Evolutionary conservation across 2,797 vertebrate species (phyloP).

Genomic region (Clamator glandarius): DNA sequence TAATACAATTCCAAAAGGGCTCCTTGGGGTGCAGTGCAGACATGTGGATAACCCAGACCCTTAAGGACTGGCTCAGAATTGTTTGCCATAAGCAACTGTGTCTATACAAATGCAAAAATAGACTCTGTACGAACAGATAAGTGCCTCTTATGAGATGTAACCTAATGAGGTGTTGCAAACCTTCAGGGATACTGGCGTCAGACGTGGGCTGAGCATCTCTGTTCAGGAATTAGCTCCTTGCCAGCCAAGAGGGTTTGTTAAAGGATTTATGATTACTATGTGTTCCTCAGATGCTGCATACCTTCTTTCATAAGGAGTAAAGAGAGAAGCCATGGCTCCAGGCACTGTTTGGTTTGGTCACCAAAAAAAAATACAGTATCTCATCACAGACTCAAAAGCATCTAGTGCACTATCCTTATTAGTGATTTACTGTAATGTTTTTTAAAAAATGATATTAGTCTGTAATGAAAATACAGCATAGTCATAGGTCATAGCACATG

Average conservation of each 20-base stretch:
- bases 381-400: background rate
- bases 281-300: background rate
- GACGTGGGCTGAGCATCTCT: background rate
- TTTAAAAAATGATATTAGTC: background rate
- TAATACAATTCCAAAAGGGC: background rate
- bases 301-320: background rate
- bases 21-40: background rate
- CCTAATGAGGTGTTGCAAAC: background rate
- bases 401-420: background rate
- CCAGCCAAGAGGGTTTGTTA: background rate
- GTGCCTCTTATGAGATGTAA: background rate
- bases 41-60: background rate
- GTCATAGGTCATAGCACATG: background rate
- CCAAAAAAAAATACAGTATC: background rate
- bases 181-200: background rate
- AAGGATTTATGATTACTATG: background rate
- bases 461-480: background rate
- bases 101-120: background rate
- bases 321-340: background rate
- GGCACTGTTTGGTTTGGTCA: background rate
- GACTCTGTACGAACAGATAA: background rate
- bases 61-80: background rate
- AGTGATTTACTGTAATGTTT: background rate
- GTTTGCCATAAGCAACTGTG: background rate
- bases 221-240: background rate